Evolutionary conservation across 2,888 invertebrate genomes (phyloP), one percentile per base, ranked within the genome.

Genomic region (Mythimna lalbum): DNA sequence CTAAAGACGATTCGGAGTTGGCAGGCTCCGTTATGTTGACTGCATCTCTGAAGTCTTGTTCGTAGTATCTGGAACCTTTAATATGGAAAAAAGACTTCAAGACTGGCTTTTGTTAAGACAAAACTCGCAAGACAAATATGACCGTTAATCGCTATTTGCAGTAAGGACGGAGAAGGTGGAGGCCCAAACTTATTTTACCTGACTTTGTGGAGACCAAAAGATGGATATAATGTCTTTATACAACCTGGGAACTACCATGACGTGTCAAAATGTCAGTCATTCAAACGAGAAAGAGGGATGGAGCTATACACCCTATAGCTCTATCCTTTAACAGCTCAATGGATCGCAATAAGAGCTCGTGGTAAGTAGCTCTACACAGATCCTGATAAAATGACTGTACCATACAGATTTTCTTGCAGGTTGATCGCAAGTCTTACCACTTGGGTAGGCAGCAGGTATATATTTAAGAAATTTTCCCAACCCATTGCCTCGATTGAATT

Each of bases 1-100:
- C 95, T 72, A 94, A 76, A 0, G 95, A 94, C 0, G 95, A 95
- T 72, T 95, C 95, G 0, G 94, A 94, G 81, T 92, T 92, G 1
- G 91, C 92, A 0, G 90, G 86, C 52, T 94, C 93, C 2, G 90
- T 90, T 43, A 92, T 79, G 2, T 86, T 82, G 4, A 78, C 74
- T 0, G 88, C 78, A 55, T 94, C 94, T 76, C 93, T 89, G 86
- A 88, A 95, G 49, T 96, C 95, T 19, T 91, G 92, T 60, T 94
- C 94, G 84, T 92, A 95, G 83, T 89, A 95, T 72, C 93, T 90
- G n/a, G 91, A 71, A 66, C 88, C 94, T 93, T 71, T 1, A 73
- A 36, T 27, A 6, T 31, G 2, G 7, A 53, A n/a, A 36, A 1
- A 53, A 47, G 17, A 10, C 14, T 47, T 1, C 33, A 52, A 36